Evolutionary conservation across 1,140 invertebrate genomes (phyloP), one percentile per base, ranked within the genome.

Genomic region (Ladona fulva): DNA sequence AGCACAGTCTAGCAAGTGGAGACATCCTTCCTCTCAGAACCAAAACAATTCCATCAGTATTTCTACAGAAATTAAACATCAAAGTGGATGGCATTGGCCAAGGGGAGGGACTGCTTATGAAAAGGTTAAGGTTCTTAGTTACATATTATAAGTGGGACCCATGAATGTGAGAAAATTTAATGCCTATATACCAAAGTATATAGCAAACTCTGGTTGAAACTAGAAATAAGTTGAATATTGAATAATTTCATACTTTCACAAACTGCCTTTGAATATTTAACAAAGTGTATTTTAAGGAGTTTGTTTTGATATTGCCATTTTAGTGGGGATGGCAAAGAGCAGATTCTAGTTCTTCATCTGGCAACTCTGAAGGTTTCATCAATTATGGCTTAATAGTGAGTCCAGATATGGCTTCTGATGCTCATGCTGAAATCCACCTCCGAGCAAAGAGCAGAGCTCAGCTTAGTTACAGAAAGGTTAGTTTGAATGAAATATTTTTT

Each of bases 1-100:
- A 80, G 90, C 90, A 16, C 89, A 88, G 83, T 91, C 89, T 24
- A 66, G 52, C 14, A 66, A 66, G 52, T 66, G 52, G 52, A 66
- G 52, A 12, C 1, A 66, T 66, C 52, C 52, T 12, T 6, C 52
- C 5, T 5, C 52, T 5, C 3, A 66, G 3, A 16, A 66, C 12
- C 14, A 66, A 66, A 66, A 66, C n/a, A 66, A 66, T 22, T 12
- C 52, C n/a, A 3, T 3, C 16, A 16, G 5, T 12, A 66, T 16
- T 66, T 22, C 14, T 19, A 12, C 16, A 19, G 52, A 19, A 19
- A 66, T 19, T 3, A 66, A 66, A 22, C 52, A 66, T 22, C 52
- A 66, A 66, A 66, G 14, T 16, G 52, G 52, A 66, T 66, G 52
- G 52, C 52, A 66, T 12, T 66, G 52, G 52, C 52, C 52, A 66